Evolutionary conservation across 2,888 invertebrate genomes (phyloP).

Genomic region (Trachelus troglodyta): DNA sequence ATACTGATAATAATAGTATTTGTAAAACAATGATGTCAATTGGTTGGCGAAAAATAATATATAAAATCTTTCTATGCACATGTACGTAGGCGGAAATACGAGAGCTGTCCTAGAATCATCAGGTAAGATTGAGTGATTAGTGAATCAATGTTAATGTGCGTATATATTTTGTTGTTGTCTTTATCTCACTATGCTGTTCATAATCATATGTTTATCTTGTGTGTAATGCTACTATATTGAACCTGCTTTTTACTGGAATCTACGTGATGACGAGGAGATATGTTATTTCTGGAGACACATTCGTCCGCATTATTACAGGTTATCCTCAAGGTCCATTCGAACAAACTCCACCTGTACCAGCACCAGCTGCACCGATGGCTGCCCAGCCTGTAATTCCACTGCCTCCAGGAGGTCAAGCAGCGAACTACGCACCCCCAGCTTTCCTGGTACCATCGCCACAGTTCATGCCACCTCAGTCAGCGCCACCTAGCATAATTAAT

Average conservation of each 20-base stretch:
- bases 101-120: constrained; percentile 61
- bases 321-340: constrained; percentile 60
- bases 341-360: constrained; percentile 53
- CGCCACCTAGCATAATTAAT: constrained; percentile 62
- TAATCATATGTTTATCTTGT: constrained; percentile 15
- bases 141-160: constrained; percentile 2
- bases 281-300: not conserved
- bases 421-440: constrained; percentile 55
- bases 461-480: constrained; percentile 60
- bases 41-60: not conserved
- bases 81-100: constrained; percentile 62
- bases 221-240: not conserved
- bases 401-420: constrained; percentile 55
- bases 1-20: constrained; percentile 1
- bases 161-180: constrained; percentile 5
- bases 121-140: constrained; percentile 51
- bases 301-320: constrained; percentile 36
- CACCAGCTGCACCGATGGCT: constrained; percentile 51
- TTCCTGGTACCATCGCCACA: constrained; percentile 63
- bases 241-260: not conserved
- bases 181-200: constrained; percentile 16
- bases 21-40: not conserved
- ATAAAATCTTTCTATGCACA: constrained; percentile 39
- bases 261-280: not conserved
- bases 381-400: constrained; percentile 60